phyloP scores from a whole-genome alignment of 2,888 invertebrate genomes.

The Nemotelus pantherinus region DNA sequence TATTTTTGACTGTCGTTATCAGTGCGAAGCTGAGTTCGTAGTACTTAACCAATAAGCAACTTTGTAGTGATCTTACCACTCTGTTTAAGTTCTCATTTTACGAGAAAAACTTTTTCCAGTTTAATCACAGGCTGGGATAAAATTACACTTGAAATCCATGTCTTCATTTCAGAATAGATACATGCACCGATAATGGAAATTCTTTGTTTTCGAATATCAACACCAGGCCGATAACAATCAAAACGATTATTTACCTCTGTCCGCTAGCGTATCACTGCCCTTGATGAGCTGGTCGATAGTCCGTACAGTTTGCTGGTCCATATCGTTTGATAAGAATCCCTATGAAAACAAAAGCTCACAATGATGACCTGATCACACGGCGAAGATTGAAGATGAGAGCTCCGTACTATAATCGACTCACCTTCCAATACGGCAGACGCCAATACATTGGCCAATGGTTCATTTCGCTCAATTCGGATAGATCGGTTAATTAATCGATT shows the following conservation, averaged over 20 bases:
- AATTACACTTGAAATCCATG: no score
- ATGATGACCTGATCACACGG: background rate
- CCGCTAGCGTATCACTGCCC: slow-evolving; percentile 16
- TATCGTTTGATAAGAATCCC: background rate
- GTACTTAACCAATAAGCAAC: no score
- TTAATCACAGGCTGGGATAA: no score
- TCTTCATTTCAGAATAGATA: no score
- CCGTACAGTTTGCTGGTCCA: slow-evolving; percentile 19
- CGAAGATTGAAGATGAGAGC: no score
- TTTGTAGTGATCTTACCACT: no score
- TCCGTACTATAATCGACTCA: slow-evolving; percentile 1
- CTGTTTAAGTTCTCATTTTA: no score
- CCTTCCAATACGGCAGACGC: slow-evolving; percentile 38
- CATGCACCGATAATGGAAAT: no score
- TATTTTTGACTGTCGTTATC: no score
- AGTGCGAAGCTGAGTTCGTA: no score
- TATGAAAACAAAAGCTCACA: slow-evolving; percentile 4
- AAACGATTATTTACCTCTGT: slow-evolving; percentile 2
- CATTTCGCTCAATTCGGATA: background rate
- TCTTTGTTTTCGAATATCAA: background rate
- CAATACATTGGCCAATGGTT: slow-evolving; percentile 40
- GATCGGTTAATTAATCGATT: background rate
- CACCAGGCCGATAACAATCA: background rate
- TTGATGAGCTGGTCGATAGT: slow-evolving; percentile 34
- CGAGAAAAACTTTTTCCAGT: no score